These are phyloP conservation scores for Empidonax traillii DNA, from an alignment of 2,113 vertebrate genomes.

Conservation along the genomic window DNA sequence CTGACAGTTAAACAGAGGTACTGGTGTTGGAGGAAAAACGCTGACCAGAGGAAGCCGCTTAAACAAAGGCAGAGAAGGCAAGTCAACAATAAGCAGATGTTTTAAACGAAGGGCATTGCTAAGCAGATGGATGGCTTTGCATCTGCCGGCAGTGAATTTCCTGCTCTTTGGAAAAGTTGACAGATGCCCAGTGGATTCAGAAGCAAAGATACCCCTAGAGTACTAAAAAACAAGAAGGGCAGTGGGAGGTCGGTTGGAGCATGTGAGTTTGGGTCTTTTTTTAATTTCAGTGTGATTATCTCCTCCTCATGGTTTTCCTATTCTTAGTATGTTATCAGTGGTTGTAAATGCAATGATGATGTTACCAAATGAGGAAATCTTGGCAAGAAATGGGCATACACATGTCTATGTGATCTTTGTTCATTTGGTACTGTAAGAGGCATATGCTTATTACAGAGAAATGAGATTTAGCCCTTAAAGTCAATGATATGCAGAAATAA, in stretches of 20 bases:
- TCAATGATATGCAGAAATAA: not conserved
- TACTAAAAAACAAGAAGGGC: not conserved
- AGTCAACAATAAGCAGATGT: slow-evolving; percentile 27
- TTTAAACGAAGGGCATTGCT: not conserved
- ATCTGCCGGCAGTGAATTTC: not conserved
- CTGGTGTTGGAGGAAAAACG: not conserved
- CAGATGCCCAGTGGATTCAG: not conserved
- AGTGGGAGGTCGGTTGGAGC: not conserved
- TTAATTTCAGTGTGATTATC: too few species aligned
- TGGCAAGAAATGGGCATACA: not conserved
- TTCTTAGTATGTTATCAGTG: not conserved
- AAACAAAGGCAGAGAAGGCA: not conserved
- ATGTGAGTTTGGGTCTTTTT: not conserved
- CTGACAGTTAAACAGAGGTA: slow-evolving; percentile 51
- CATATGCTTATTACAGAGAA: not conserved
- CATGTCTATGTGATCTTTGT: not conserved
- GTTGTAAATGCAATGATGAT: not conserved
- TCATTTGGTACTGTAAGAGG: not conserved
- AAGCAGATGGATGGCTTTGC: not conserved
- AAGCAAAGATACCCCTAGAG: not conserved
- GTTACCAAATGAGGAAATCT: not conserved
- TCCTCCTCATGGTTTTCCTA: not conserved
- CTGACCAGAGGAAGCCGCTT: slow-evolving; percentile 13
- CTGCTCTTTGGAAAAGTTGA: not conserved
- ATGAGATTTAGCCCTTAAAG: not conserved